phyloP scores from a whole-genome alignment of 2,113 vertebrate species.

The Hippocampus comes region DNA sequence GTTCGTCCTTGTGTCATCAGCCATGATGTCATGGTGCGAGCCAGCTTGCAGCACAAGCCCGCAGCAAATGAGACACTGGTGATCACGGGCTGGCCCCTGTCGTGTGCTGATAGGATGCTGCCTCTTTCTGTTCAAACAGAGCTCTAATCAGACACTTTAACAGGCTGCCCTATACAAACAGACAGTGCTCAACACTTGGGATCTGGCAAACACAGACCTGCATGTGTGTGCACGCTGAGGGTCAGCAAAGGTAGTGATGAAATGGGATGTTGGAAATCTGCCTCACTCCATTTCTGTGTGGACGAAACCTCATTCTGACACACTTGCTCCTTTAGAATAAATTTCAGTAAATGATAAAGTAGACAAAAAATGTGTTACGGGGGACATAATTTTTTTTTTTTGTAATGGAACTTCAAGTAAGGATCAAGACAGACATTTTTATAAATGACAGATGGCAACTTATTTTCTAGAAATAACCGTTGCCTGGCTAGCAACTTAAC shows the following conservation, averaged over 20 bases:
- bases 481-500: background rate
- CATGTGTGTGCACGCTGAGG: slow-evolving; percentile 24
- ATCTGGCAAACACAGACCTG: slow-evolving; percentile 59
- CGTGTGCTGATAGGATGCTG: slow-evolving; percentile 52
- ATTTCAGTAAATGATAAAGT: slow-evolving; percentile 29
- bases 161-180: slow-evolving; percentile 67
- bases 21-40: slow-evolving; percentile 19
- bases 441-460: background rate
- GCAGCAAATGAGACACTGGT: slow-evolving; percentile 29
- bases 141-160: slow-evolving; percentile 65
- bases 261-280: slow-evolving; percentile 32
- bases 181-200: slow-evolving; percentile 39
- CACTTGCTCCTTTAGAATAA: slow-evolving; percentile 20
- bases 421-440: background rate
- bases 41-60: slow-evolving; percentile 25
- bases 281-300: slow-evolving; percentile 35
- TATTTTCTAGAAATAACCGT: background rate
- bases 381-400: background rate
- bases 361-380: background rate
- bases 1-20: slow-evolving; percentile 24
- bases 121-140: slow-evolving; percentile 63
- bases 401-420: background rate
- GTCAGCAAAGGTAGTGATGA: slow-evolving; percentile 48
- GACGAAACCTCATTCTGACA: slow-evolving; percentile 40
- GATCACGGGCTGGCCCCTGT: slow-evolving; percentile 44